These are phyloP conservation scores for Anoncus sp. DNA, from an alignment of 2,888 invertebrate genomes.

Conservation along the genomic window DNA sequence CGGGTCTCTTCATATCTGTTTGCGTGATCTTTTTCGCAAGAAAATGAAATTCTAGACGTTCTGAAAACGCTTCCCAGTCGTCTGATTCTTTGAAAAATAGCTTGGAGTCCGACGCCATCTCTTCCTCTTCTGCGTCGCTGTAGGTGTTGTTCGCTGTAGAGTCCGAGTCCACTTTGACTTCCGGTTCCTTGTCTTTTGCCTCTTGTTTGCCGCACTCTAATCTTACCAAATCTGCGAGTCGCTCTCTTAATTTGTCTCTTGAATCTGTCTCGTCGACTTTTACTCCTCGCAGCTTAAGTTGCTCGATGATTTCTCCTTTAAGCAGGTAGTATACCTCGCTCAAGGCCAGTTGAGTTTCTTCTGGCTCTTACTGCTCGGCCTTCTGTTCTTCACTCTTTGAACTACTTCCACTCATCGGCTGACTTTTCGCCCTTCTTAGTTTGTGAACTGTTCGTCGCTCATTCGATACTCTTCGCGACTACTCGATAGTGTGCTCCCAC, in stretches of 20 bases:
- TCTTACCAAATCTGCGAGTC: conserved; percentile 28
- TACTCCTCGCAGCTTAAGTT: conserved; percentile 31
- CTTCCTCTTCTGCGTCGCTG: background rate
- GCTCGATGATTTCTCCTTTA: conserved; percentile 39
- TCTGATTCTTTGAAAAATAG: conserved; percentile 22
- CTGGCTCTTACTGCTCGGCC: background rate
- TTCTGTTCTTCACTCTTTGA: conserved; percentile 4
- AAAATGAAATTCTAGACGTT: conserved; percentile 49
- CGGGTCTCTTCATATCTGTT: conserved; percentile 39
- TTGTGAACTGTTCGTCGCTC: conserved; percentile 12
- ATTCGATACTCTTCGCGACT: conserved; percentile 40
- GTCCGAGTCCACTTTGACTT: no score
- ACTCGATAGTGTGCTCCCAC: conserved; percentile 2
- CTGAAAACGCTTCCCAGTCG: conserved; percentile 51
- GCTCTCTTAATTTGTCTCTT: conserved; percentile 40
- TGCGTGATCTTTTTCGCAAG: conserved; percentile 39
- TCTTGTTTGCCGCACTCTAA: conserved; percentile 17
- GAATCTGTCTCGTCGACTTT: conserved; percentile 39
- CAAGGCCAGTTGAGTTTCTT: conserved; percentile 14
- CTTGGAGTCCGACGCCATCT: conserved; percentile 6
- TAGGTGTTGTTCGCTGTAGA: background rate
- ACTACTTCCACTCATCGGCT: conserved; percentile 25
- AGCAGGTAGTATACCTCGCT: conserved; percentile 36
- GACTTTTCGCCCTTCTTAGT: background rate
- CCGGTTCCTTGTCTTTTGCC: background rate